Evolutionary conservation across 2,797 vertebrate genomes (phyloP), one percentile per base, ranked within the genome.

Genomic region (Acanthopagrus latus): DNA sequence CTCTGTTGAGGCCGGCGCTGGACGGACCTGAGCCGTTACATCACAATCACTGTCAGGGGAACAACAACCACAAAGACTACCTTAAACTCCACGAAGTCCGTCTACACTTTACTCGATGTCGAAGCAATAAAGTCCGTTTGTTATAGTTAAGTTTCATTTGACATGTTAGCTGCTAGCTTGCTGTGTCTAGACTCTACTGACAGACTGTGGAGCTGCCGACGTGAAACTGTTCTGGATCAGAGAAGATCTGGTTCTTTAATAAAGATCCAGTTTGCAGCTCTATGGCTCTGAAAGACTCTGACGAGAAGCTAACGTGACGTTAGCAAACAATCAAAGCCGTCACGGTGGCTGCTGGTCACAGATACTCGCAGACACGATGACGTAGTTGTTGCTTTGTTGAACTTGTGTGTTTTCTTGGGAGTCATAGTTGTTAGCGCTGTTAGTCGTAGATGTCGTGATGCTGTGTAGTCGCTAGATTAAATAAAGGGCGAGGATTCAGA

Each of bases 1-100:
- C 51, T 80, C 87, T 67, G 87, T 78, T 90, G 90, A 92, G 88
- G 88, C 88, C 90, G 23, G 2, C 5, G 18, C 68, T 3, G 48
- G 29, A 67, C 1, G 3, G 47, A 41, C 74, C 29, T 58, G 46
- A 58, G 25, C 72, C 0, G 21, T 18, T 21, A 52, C 23, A 65
- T 38, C 43, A 23, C 21, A 8, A 2, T 50, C 48, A 41, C 47
- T 29, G 63, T 50, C 50, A 41, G 8, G 57, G 43, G 27, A 20
- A 58, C 62, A 48, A 56, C 64, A 33, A 54, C 38, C 41, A 69
- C 54, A 47, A 51, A 72, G 2, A 44, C 46, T 70, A 68, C 71
- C 64, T 66, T 23, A 16, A 60, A 62, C 64, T 54, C 48, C 51
- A 48, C 60, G 10, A 17, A 27, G 52, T 33, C 62, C 14, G 54